phyloP scores from a whole-genome alignment of 2,888 invertebrate genomes.

The Polylopha cassiicola region DNA sequence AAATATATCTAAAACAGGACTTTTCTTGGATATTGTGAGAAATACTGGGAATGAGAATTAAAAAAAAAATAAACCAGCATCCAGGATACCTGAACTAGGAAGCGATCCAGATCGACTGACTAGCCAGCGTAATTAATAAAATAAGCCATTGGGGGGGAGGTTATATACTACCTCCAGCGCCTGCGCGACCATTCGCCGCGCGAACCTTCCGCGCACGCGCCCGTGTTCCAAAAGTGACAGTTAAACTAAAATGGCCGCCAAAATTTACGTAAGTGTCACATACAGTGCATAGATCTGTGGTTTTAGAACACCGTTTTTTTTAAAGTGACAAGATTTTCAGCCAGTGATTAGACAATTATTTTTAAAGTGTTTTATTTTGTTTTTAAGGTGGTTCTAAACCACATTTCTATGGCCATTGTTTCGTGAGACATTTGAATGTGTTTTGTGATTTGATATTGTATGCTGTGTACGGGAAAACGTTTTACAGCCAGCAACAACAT shows the following conservation, averaged over 20 bases:
- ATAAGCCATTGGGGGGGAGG: conserved; percentile 68
- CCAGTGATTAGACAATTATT: conserved; percentile 29
- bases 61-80: no score
- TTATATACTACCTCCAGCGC: conserved; percentile 53
- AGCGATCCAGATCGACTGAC: conserved; percentile 61
- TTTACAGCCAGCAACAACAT: conserved; percentile 1
- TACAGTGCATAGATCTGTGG: conserved; percentile 47
- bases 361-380: conserved; percentile 26
- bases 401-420: conserved; percentile 60
- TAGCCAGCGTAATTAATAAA: conserved; percentile 73
- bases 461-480: conserved; percentile 16
- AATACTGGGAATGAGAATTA: no score
- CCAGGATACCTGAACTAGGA: conserved; percentile 55
- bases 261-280: conserved; percentile 75
- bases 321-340: conserved; percentile 21
- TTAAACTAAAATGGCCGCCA: conserved; percentile 69
- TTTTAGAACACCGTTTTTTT: conserved; percentile 55
- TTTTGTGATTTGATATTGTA: conserved; percentile 25
- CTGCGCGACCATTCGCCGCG: conserved; percentile 68
- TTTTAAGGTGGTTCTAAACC: conserved; percentile 60
- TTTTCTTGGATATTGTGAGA: no score
- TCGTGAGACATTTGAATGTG: conserved; percentile 38
- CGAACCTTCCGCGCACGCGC: conserved; percentile 61
- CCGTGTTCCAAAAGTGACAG: conserved; percentile 61
- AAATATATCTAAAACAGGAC: no score